Conservation (phyloP, 2,113 vertebrate species). For the Murina feae region DNA sequence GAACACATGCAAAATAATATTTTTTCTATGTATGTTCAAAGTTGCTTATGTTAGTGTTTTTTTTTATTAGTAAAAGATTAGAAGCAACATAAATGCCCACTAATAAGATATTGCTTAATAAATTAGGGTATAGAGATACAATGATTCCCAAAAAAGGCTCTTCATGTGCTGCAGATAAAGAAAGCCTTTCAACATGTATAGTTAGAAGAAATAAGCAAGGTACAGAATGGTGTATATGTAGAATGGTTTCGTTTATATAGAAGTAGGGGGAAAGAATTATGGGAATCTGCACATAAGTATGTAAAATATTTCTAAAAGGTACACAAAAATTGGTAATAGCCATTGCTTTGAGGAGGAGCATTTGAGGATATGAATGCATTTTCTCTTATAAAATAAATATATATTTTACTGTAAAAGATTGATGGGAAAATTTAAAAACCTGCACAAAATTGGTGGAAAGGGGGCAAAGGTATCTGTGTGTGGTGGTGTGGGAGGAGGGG, state of each 20-base stretch:
- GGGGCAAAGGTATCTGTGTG: not conserved
- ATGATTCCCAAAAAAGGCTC: not conserved
- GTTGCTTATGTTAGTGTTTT: not conserved
- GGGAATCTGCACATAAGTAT: not conserved
- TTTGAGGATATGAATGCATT: not conserved
- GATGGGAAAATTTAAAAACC: not conserved
- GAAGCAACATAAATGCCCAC: not conserved
- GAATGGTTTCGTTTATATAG: not conserved
- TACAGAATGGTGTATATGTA: not conserved
- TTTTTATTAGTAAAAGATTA: not conserved
- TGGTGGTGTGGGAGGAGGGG: not conserved
- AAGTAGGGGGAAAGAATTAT: not conserved
- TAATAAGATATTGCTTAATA: not conserved
- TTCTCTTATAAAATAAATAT: not conserved
- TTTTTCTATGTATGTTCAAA: not conserved
- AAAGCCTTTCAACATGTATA: not conserved
- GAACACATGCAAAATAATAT: not conserved
- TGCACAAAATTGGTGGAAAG: not conserved
- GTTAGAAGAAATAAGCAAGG: not conserved
- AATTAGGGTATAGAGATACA: not conserved
- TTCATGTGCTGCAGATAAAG: not conserved
- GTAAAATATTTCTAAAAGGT: slow-evolving; percentile 1
- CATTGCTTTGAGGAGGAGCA: not conserved
- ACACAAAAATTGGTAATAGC: not conserved
- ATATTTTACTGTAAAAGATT: not conserved